Evolutionary conservation across 2,888 invertebrate genomes (phyloP).

Genomic region (Spodoptera littoralis): DNA sequence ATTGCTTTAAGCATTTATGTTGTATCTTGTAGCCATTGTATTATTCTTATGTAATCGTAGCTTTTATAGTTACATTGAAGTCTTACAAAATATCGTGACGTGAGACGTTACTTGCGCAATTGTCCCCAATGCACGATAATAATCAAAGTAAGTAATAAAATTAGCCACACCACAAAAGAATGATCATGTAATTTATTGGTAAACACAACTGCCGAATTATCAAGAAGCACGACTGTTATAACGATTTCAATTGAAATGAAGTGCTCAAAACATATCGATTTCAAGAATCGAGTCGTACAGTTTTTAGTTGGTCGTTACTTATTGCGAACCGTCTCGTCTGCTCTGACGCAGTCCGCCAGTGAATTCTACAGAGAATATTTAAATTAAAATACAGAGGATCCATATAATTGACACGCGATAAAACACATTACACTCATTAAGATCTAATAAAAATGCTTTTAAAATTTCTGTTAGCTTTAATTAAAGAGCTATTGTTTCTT

Average conservation of each 20-base stretch:
- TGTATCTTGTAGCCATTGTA: background rate
- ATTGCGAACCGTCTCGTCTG: slow-evolving; percentile 16
- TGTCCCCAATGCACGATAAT: background rate
- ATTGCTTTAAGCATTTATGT: background rate
- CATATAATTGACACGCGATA: slow-evolving; percentile 10
- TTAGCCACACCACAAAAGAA: background rate
- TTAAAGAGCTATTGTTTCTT: slow-evolving; percentile 25
- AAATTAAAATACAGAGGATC: slow-evolving; percentile 18
- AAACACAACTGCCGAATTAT: slow-evolving; percentile 26
- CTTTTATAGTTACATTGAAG: no score
- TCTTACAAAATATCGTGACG: no score
- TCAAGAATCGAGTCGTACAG: slow-evolving; percentile 27
- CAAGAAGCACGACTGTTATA: slow-evolving; percentile 26
- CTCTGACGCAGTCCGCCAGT: slow-evolving; percentile 9
- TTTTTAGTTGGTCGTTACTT: slow-evolving; percentile 10
- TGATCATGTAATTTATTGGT: slow-evolving; percentile 12
- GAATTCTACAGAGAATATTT: background rate
- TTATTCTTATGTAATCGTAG: no score
- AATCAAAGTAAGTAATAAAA: background rate
- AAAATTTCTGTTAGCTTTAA: slow-evolving; percentile 30
- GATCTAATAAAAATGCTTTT: background rate
- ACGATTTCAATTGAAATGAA: slow-evolving; percentile 34
- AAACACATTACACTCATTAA: slow-evolving; percentile 17
- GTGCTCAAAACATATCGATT: slow-evolving; percentile 36
- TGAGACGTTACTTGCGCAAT: no score